Evolutionary conservation across 1,140 invertebrate genomes (phyloP), one percentile per base, ranked within the genome.

Genomic region (Lysiphlebus fabarum): DNA sequence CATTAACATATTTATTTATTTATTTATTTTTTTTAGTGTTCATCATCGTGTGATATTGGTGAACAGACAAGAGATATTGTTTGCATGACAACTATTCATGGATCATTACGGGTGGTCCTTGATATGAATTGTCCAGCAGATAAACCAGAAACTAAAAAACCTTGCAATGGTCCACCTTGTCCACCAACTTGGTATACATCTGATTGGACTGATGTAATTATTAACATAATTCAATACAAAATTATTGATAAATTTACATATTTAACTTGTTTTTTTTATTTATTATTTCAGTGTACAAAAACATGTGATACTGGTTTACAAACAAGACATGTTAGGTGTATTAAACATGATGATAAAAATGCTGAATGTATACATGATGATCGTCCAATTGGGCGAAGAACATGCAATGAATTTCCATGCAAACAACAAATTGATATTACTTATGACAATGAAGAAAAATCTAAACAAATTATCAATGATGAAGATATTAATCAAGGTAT

Each of bases 331-430:
- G 78, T 87, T 0, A 82, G 77, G 57, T 89, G 87, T 67, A 61
- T 88, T 56, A 81, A 83, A 62, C 76, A 81, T 40, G 74, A 82
- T 36, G 77, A 77, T 40, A 73, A 68, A 61, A 2, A 4, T 7
- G n/a, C 14, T 51, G 64, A 78, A 53, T 89, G 87, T 63, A 72
- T 79, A 11, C 84, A 85, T 53, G 73, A 80, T 2, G 68, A 79
- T 17, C 79, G 81, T 51, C 86, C 87, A 10, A 65, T 74, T 8
- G 79, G 80, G 34, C 77, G 81, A 62, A 81, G 85, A 54, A 75
- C 74, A 12, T 89, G 87, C 66, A 88, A 88, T 67, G 79, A 81
- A 37, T 81, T 84, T 62, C 76, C 81, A 44, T 89, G 87, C 65
- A 72, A 73, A 63, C 70, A 55, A 8, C 26, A 50, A 26, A 10